phyloP scores from a whole-genome alignment of 2,888 invertebrate species.

The Pinctada fucata region DNA sequence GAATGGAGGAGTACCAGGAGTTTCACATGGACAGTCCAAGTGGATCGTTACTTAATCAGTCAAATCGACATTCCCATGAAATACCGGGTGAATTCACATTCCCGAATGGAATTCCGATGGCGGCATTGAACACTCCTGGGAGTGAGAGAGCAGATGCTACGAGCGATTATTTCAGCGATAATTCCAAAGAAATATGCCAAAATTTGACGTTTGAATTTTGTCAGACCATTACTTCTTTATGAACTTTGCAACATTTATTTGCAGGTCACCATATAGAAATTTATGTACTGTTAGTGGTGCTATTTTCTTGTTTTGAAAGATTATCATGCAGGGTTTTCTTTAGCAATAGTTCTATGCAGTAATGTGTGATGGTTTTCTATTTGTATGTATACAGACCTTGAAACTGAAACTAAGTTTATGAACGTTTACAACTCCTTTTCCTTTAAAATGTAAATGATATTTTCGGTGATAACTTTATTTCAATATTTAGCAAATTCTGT shows the following conservation, averaged over 20 bases:
- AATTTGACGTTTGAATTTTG: slow-evolving; percentile 57
- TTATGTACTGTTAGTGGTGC: background rate
- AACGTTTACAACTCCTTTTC: too few species aligned
- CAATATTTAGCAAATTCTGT: too few species aligned
- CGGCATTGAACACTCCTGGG: slow-evolving; percentile 28
- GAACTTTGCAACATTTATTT: slow-evolving; percentile 30
- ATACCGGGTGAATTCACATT: slow-evolving; percentile 38
- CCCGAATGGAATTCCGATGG: slow-evolving; percentile 19
- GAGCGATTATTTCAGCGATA: slow-evolving; percentile 69
- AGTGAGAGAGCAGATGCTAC: slow-evolving; percentile 51
- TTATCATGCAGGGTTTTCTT: too few species aligned
- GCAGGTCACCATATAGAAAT: background rate
- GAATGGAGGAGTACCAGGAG: slow-evolving; percentile 35
- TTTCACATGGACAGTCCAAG: slow-evolving; percentile 41
- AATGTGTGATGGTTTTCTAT: too few species aligned
- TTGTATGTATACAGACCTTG: too few species aligned
- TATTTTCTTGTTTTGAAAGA: too few species aligned
- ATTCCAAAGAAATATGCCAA: slow-evolving; percentile 67
- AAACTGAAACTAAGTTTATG: too few species aligned
- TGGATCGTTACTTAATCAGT: slow-evolving; percentile 44
- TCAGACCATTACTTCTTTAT: slow-evolving; percentile 68
- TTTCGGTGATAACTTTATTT: too few species aligned
- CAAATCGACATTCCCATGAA: slow-evolving; percentile 55
- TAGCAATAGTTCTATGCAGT: too few species aligned
- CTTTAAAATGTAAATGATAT: too few species aligned